Conservation (phyloP, 2,113 vertebrate species). For the Ophthalmotilapia sp. region DNA sequence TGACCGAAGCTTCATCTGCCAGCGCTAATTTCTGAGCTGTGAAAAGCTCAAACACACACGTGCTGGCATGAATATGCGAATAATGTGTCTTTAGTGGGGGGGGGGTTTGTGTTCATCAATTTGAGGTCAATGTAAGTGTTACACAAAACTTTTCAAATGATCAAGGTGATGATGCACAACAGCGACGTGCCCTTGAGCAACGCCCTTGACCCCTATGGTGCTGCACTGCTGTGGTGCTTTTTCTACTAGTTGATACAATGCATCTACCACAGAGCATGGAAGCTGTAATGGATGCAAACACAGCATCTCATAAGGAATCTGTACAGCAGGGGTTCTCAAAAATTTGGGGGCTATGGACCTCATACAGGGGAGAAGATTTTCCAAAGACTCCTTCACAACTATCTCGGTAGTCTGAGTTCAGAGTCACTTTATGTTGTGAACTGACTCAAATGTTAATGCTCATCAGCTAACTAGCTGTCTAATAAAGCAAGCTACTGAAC, state of each 20-base stretch:
- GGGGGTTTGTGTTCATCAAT: background rate
- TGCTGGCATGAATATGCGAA: slow-evolving; percentile 2
- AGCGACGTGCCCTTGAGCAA: background rate
- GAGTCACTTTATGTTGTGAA: background rate
- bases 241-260: background rate
- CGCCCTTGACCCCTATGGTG: background rate
- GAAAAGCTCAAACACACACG: slow-evolving; percentile 43
- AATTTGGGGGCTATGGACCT: background rate
- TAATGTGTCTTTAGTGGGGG: background rate
- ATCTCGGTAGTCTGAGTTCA: background rate
- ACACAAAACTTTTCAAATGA: background rate
- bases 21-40: slow-evolving; percentile 68
- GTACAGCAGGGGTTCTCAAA: background rate
- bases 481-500: background rate
- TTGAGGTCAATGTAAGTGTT: background rate
- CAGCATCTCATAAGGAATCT: background rate
- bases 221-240: background rate
- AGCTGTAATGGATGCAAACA: background rate
- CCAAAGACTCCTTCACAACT: background rate
- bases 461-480: background rate
- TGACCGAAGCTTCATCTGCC: slow-evolving; percentile 94
- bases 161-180: background rate
- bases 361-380: background rate
- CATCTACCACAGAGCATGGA: background rate
- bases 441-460: background rate